Evolutionary conservation across 2,888 invertebrate genomes (phyloP), one percentile per base, ranked within the genome.

Genomic region (Eulithis testata): DNA sequence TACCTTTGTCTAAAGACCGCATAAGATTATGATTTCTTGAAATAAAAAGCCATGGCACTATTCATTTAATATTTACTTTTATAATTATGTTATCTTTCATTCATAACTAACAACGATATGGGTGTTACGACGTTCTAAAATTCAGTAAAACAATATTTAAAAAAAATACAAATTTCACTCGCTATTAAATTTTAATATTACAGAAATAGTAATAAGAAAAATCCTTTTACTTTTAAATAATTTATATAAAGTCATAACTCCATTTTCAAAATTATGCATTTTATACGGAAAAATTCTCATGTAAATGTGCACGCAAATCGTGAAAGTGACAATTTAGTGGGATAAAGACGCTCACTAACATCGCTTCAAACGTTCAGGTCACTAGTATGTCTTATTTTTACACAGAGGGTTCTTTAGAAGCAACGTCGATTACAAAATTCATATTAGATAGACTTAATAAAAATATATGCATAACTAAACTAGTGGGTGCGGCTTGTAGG

Each of bases 61-160:
- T 91, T 92, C 91, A 92, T 91, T 92, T 92, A 92, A 93, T 93
- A 91, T 92, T 92, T 93, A 93, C 91, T 92, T 92, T 93, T 91
- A 93, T 93, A 92, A 93, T 91, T 90, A 91, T 91, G 93, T 93
- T 93, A 93, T 92, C 92, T 73, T 90, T 91, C 92, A 92, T 93
- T 92, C 93, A 91, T 93, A 92, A 93, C 93, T 93, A 93, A 93
- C 92, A 93, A 93, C 93, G 93, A 93, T 93, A 93, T 92, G 93
- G 89, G 91, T 91, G 93, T 93, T 93, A 93, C 88, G 89, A 92
- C 91, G 89, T 90, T 90, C 88, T 91, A 88, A 91, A 91, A 91
- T 90, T 90, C 92, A 89, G 89, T 91, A 91, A 92, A 92, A 92
- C 91, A 91, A 89, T 83, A 84, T 90, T 90, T 90, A 92, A 92